phyloP scores from a whole-genome alignment of 2,797 vertebrate species.

The Gobio occitaniae region DNA sequence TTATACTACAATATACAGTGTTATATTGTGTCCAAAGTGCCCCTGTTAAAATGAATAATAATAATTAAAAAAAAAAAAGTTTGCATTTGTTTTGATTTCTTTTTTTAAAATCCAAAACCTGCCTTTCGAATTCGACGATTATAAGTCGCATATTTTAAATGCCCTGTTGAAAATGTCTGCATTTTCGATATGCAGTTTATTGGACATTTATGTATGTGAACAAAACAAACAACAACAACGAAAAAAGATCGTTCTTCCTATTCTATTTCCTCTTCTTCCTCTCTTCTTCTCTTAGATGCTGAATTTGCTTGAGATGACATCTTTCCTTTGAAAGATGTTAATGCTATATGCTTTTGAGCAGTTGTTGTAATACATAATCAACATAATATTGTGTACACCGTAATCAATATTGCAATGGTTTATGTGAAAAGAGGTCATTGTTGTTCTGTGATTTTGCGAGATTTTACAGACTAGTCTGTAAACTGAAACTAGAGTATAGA shows the following conservation, averaged over 20 bases:
- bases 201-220: slow-evolving; percentile 26
- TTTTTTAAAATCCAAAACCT: slow-evolving; percentile 19
- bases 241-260: slow-evolving; percentile 39
- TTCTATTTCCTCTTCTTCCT: slow-evolving; percentile 27
- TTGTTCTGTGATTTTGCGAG: slow-evolving; percentile 25
- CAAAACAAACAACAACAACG: slow-evolving; percentile 6
- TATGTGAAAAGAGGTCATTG: slow-evolving; percentile 38
- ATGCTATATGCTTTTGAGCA: slow-evolving; percentile 16
- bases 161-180: slow-evolving; percentile 48
- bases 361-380: slow-evolving; percentile 20
- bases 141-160: slow-evolving; percentile 24
- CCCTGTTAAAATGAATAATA: slow-evolving; percentile 30
- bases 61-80: slow-evolving; percentile 15
- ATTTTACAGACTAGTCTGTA: slow-evolving; percentile 17
- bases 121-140: slow-evolving; percentile 6
- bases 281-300: slow-evolving; percentile 26
- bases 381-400: slow-evolving; percentile 23
- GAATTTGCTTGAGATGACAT: slow-evolving; percentile 28
- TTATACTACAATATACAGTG: slow-evolving; percentile 54
- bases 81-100: slow-evolving; percentile 6
- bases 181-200: slow-evolving; percentile 35
- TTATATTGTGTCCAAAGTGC: slow-evolving; percentile 59
- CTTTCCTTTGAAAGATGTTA: slow-evolving; percentile 11
- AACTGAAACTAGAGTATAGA: slow-evolving; percentile 13
- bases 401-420: slow-evolving; percentile 34